Conservation (phyloP, 1,140 invertebrate species). For the Globodera rostochiensis region DNA sequence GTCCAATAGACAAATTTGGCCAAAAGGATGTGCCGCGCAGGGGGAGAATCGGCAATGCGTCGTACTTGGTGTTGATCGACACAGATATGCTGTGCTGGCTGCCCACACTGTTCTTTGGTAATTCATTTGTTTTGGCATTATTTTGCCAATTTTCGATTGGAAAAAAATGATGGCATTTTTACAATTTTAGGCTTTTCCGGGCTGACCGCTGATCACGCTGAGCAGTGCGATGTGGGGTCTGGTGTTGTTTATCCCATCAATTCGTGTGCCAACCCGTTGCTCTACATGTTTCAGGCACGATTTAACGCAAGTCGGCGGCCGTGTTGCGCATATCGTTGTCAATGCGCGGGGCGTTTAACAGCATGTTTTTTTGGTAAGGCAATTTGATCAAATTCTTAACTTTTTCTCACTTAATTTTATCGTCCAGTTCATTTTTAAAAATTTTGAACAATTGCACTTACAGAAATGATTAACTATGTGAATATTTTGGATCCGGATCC, state of each 20-base stretch:
- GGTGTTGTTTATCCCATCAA: constrained; percentile 90
- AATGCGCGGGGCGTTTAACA: no score
- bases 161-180: constrained; percentile 5
- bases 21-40: not conserved
- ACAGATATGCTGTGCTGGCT: constrained; percentile 73
- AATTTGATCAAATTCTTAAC: no score
- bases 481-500: no score
- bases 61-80: constrained; percentile 92
- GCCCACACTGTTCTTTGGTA: constrained; percentile 87
- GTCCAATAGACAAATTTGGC: no score
- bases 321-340: constrained; percentile 3
- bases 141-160: not conserved
- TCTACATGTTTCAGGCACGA: constrained; percentile 78
- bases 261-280: constrained; percentile 85
- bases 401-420: no score
- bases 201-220: constrained; percentile 80
- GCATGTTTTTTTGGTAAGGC: no score
- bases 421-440: no score
- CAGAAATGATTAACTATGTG: no score
- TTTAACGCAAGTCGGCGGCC: constrained; percentile 48
- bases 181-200: constrained; percentile 76
- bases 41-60: constrained; percentile 85
- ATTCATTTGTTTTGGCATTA: no score
- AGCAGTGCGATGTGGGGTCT: constrained; percentile 83
- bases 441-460: no score